phyloP scores from a whole-genome alignment of 2,797 vertebrate species.

The Scolopax bukidnonensis region DNA sequence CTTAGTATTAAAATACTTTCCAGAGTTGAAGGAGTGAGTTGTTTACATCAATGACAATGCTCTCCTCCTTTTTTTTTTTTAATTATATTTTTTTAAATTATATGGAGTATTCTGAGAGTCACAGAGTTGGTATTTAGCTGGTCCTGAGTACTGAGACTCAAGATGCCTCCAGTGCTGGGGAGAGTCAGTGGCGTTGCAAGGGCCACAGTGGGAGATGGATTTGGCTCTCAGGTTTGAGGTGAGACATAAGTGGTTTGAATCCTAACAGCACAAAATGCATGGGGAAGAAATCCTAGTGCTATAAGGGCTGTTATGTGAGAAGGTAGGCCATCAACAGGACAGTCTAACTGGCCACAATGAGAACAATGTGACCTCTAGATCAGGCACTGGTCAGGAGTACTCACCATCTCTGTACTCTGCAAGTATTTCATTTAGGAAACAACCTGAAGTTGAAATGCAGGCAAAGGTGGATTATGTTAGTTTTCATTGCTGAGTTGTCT shows the following conservation, averaged over 20 bases:
- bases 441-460: background rate
- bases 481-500: background rate
- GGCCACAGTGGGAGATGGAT: background rate
- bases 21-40: background rate
- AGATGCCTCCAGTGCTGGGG: background rate
- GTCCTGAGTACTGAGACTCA: background rate
- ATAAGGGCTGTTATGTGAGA: background rate
- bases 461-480: background rate
- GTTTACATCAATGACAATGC: accelerated
- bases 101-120: background rate
- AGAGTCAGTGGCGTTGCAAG: background rate
- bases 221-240: background rate
- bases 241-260: background rate
- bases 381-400: background rate
- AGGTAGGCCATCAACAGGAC: background rate
- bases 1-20: background rate
- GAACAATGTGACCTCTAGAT: background rate
- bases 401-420: background rate
- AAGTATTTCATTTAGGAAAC: background rate
- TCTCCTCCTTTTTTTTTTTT: background rate
- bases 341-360: accelerated
- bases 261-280: background rate
- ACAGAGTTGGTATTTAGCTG: background rate
- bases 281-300: background rate
- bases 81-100: background rate